A percentile compares a stretch with the other conserved stretches of the same genome.
These are phyloP conservation scores for Peromyscus eremicus DNA, from an alignment of 2,797 vertebrate species.

Conservation along the genomic window DNA sequence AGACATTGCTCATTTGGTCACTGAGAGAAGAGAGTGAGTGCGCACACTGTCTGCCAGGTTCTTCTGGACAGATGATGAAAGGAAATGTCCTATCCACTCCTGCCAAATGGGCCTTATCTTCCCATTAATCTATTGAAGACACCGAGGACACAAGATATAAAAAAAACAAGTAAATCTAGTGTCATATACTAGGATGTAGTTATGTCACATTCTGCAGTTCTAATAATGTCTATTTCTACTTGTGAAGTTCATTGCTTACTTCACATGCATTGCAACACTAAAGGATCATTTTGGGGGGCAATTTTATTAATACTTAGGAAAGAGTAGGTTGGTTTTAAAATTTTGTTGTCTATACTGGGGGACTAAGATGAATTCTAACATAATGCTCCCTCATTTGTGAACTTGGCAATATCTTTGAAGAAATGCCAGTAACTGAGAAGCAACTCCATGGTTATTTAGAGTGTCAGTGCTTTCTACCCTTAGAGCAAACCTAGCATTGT, in stretches of 20 bases:
- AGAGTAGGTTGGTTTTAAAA: background rate
- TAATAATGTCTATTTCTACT: background rate
- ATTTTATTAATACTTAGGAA: constrained; percentile 4
- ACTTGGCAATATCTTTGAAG: constrained; percentile 47
- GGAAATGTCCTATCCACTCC: background rate
- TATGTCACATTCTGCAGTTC: background rate
- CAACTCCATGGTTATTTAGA: background rate
- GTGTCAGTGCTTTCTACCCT: background rate
- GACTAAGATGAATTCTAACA: constrained; percentile 8
- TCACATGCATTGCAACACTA: background rate
- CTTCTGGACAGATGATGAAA: background rate
- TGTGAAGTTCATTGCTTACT: background rate
- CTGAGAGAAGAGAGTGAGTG: background rate
- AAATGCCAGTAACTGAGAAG: constrained; percentile 56
- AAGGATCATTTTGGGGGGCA: background rate
- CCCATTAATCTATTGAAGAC: background rate
- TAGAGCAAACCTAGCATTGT: constrained; percentile 29
- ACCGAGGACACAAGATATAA: background rate
- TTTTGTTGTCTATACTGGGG: background rate
- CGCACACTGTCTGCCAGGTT: background rate
- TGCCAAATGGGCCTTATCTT: background rate
- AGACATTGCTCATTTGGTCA: background rate
- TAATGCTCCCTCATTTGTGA: background rate
- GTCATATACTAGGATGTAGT: background rate
- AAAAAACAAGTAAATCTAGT: background rate